Conservation (phyloP, 2,888 invertebrate genomes). For the Adelognathus sp. region DNA sequence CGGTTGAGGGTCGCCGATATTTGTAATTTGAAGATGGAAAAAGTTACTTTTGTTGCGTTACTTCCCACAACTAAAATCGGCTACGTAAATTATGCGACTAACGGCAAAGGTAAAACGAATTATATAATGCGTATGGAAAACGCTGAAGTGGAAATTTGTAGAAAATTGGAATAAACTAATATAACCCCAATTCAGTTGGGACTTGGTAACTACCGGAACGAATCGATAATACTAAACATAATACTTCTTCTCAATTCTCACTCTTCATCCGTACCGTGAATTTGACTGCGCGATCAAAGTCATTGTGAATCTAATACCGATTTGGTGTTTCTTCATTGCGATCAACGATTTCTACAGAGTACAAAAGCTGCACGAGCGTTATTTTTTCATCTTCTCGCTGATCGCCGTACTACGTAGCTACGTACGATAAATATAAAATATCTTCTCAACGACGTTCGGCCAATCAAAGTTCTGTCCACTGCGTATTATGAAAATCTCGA, state of each 20-base stretch:
- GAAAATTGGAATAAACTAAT: background rate
- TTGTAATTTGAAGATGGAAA: slow-evolving; percentile 18
- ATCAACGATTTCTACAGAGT: slow-evolving; percentile 22
- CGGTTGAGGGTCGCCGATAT: background rate
- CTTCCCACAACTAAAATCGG: slow-evolving; percentile 54
- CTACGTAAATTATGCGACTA: slow-evolving; percentile 26
- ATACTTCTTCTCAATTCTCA: no score
- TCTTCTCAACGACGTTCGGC: slow-evolving; percentile 19
- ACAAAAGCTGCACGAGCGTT: slow-evolving; percentile 43
- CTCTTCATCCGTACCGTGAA: no score
- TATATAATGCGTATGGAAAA: background rate
- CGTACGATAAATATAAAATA: slow-evolving; percentile 35
- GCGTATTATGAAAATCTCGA: background rate
- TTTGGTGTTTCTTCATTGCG: background rate
- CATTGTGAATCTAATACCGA: background rate
- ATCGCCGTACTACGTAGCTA: slow-evolving; percentile 22
- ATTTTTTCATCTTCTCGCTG: background rate
- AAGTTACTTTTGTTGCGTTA: slow-evolving; percentile 28
- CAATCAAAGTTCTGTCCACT: slow-evolving; percentile 2
- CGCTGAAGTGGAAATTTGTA: background rate
- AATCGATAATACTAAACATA: no score
- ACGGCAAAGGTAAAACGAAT: background rate
- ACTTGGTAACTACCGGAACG: no score
- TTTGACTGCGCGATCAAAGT: slow-evolving; percentile 22
- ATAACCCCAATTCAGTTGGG: no score